Evolutionary conservation across 2,888 invertebrate species (phyloP), one percentile per base, ranked within the genome.

Genomic region (Tetropium fuscum): DNA sequence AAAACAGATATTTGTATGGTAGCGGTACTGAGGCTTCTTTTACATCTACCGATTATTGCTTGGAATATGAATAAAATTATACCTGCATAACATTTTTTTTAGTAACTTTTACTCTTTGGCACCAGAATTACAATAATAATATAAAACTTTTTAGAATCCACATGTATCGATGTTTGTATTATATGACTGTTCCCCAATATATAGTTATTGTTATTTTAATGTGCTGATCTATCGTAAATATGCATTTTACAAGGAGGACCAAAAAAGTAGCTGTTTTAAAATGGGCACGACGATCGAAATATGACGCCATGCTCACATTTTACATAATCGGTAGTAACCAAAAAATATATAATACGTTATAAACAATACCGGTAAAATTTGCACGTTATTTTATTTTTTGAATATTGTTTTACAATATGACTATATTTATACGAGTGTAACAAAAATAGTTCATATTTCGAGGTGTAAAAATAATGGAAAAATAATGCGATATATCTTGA

Each of bases 31-130:
- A 45, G 32, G 40, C 41, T 47, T 53, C 34, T 56, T 47, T 43
- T 16, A 43, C 15, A 19, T 18, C 43, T 51, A 43, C 51, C 53
- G 22, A 48, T 74, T 73, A 73, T 73, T 74, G 74, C 72, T 74
- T 60, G 58, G 53, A 61, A 58, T 62, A 66, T 64, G 58, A 59
- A 64, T 66, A 66, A 70, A 72, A 65, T 70, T 69, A 71, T 72
- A 70, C 51, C 67, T 67, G 68, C 73, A 70, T 69, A 71, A 71
- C 73, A 72, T 68, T 56, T 57, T n/a, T n/a, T 71, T 77, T 78
- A 79, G 78, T 80, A 79, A 80, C 80, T 80, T 77, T 74, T 74
- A 74, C 69, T 73, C 70, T 81, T 81, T 81, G 81, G 81, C 81
- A 81, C 81, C 81, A 78, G 80, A 77, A 78, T 78, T 79, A 74